Conservation (phyloP, 2,113 vertebrate genomes). For the Lepus timidus region DNA sequence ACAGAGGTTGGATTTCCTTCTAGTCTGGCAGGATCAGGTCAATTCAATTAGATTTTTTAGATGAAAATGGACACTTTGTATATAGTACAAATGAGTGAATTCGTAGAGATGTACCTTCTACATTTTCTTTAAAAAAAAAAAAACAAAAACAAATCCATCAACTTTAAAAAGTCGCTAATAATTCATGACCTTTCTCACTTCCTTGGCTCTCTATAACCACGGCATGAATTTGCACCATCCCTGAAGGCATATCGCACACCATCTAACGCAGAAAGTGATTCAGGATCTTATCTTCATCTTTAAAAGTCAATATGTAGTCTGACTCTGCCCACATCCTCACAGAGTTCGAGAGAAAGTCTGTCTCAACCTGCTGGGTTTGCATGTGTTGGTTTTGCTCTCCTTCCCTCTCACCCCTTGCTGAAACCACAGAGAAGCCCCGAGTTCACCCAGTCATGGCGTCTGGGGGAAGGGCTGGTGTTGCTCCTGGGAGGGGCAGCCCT, state of each 20-base stretch:
- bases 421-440: not conserved
- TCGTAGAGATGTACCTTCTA: conserved; percentile 8
- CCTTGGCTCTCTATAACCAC: not conserved
- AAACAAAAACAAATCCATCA: not conserved
- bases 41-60: conserved; percentile 25
- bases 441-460: not conserved
- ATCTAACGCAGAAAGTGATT: not conserved
- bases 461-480: not conserved
- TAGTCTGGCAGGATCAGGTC: not conserved
- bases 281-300: not conserved
- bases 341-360: not conserved
- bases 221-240: not conserved
- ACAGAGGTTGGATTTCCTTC: conserved; percentile 15
- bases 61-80: not conserved
- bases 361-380: not conserved
- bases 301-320: not conserved
- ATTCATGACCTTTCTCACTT: not conserved
- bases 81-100: not conserved
- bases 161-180: not conserved
- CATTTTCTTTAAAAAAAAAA: not conserved
- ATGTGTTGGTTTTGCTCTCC: not conserved
- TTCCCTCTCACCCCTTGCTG: not conserved
- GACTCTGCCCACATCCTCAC: not conserved
- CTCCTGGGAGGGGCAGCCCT: not conserved
- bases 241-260: not conserved